These are phyloP conservation scores for Porites australiensis DNA, from an alignment of 64 coral and sea anemone species.

Conservation along the genomic window DNA sequence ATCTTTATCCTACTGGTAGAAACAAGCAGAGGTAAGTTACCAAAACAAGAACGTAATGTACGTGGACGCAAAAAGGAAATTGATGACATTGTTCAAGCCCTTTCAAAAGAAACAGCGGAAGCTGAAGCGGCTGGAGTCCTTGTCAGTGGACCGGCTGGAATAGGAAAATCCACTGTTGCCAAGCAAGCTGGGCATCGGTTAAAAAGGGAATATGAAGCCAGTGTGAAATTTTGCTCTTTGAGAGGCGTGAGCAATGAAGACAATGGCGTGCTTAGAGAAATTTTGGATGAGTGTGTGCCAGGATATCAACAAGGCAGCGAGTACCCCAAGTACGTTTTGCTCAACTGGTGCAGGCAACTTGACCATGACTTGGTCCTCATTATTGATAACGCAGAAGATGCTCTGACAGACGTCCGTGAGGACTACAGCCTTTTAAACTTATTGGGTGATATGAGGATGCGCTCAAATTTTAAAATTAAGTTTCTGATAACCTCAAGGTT, in stretches of 20 bases:
- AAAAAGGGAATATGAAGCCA: background rate
- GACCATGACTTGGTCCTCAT: constrained; percentile 24
- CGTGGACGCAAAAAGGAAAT: constrained; percentile 37
- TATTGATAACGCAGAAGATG: constrained; percentile 75
- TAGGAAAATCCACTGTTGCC: constrained; percentile 67
- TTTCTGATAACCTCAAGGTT: constrained; percentile 60
- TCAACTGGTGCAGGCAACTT: constrained; percentile 50
- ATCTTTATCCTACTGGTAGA: too few species aligned
- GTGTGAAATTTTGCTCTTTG: constrained; percentile 52
- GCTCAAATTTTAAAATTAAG: constrained; percentile 39
- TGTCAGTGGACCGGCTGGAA: constrained; percentile 56
- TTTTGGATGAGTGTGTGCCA: constrained; percentile 53
- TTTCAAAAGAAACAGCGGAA: background rate
- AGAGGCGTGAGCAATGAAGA: constrained; percentile 10
- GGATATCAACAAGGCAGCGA: constrained; percentile 29
- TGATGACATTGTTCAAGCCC: constrained; percentile 22
- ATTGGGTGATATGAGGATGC: constrained; percentile 39
- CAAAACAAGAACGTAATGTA: constrained; percentile 34
- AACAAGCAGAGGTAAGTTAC: constrained; percentile 34
- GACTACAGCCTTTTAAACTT: constrained; percentile 27
- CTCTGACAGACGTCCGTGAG: background rate
- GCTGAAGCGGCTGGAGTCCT: constrained; percentile 27
- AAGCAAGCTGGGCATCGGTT: constrained; percentile 38
- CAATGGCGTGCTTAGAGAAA: background rate
- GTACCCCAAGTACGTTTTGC: constrained; percentile 22